Evolutionary conservation across 2,888 invertebrate genomes (phyloP).

Genomic region (Pandemis cinnamomeana): DNA sequence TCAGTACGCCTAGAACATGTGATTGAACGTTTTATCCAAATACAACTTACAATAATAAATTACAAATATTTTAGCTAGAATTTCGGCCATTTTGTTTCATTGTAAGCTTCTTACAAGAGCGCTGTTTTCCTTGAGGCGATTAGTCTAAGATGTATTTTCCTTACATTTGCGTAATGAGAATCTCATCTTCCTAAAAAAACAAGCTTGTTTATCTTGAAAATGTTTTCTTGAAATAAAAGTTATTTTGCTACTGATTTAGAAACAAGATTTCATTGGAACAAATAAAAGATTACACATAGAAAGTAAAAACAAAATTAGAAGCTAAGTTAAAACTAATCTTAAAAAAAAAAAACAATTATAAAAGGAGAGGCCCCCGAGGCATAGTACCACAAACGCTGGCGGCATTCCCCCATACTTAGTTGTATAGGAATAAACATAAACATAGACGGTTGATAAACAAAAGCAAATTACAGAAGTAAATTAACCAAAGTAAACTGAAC

Average conservation of each 20-base stretch:
- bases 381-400: no score
- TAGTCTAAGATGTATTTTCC: constrained; percentile 31
- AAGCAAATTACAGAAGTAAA: constrained; percentile 39
- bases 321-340: no score
- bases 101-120: constrained; percentile 27
- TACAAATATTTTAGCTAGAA: constrained; percentile 13
- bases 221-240: not conserved
- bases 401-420: not conserved
- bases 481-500: constrained; percentile 41
- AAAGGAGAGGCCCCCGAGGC: no score
- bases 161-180: constrained; percentile 39
- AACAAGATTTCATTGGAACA: no score
- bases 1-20: not conserved
- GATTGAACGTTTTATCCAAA: not conserved
- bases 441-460: constrained; percentile 36
- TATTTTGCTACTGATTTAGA: not conserved
- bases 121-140: constrained; percentile 32
- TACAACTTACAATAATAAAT: constrained; percentile 20
- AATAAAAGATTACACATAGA: no score
- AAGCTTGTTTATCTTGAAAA: constrained; percentile 10
- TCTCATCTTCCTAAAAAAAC: constrained; percentile 27
- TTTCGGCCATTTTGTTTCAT: constrained; percentile 19
- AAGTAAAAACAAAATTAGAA: no score
- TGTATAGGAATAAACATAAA: not conserved
- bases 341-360: no score